Conservation (phyloP, 2,797 vertebrate species). For the Lagocephalus sceleratus region DNA sequence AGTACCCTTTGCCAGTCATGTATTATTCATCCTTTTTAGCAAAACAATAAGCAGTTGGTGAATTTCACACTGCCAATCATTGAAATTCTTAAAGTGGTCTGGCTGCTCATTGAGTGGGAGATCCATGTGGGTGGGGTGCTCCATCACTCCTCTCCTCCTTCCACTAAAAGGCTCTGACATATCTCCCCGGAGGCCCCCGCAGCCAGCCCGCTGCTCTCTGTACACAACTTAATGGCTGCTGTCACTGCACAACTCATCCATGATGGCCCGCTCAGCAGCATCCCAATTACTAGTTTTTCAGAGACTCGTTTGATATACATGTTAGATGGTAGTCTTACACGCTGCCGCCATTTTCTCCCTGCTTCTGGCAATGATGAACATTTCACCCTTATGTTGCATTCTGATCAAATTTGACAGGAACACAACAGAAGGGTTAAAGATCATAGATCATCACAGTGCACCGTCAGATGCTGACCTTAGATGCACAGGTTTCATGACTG, state of each 20-base stretch:
- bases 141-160: constrained; percentile 66
- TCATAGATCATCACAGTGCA: too few relatives aligned
- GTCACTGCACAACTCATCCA: constrained; percentile 70
- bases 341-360: constrained; percentile 7
- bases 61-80: constrained; percentile 68
- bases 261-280: constrained; percentile 57
- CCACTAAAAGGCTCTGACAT: constrained; percentile 74
- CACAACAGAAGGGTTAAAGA: too few relatives aligned
- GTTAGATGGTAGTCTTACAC: constrained; percentile 31
- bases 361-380: not conserved
- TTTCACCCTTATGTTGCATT: too few relatives aligned
- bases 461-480: not conserved
- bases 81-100: constrained; percentile 62
- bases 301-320: constrained; percentile 47
- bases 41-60: constrained; percentile 69
- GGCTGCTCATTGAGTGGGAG: constrained; percentile 59
- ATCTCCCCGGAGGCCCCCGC: constrained; percentile 68
- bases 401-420: too few relatives aligned
- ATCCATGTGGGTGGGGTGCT: constrained; percentile 62
- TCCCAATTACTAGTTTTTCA: constrained; percentile 61
- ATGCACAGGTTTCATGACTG: not conserved
- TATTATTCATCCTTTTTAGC: constrained; percentile 68
- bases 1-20: constrained; percentile 50
- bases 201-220: constrained; percentile 63
- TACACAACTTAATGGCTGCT: constrained; percentile 72